Evolutionary conservation across 2,888 invertebrate genomes (phyloP), one percentile per base, ranked within the genome.

Genomic region (Andrena hattorfiana): DNA sequence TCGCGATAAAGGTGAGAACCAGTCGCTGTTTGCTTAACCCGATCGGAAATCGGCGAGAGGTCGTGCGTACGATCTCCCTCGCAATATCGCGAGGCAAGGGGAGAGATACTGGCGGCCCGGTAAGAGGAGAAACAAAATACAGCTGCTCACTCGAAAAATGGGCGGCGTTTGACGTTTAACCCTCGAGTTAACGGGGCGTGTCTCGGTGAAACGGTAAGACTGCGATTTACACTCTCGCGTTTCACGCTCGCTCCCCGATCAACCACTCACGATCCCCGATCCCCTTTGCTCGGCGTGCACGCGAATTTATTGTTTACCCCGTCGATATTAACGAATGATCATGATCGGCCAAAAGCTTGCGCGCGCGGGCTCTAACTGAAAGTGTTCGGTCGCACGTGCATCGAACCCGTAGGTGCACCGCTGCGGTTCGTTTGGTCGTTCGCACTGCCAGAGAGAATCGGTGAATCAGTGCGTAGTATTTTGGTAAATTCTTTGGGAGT

Each of bases 161-260:
- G 90, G 89, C 90, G 90, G 83, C 67, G 79, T 84, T 77, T 81
- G 78, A 85, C 79, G 87, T 88, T 89, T 89, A 90, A 90, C 86
- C 90, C 89, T 83, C 86, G 90, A 89, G 89, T 91, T 91, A 91
- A 91, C 90, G 87, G 91, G 91, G 91, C 91, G 91, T 90, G 86
- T 80, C 90, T 87, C 79, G 84, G 68, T 87, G 90, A 88, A 87
- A 88, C 86, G 84, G 85, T 87, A 87, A 89, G 89, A 89, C 89
- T 84, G 83, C 89, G 89, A 91, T 91, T 91, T 91, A 91, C 89
- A 89, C 90, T 91, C 89, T 86, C 84, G 48, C 86, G 85, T 89
- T 89, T 84, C 83, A 69, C 70, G 80, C 77, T 75, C 78, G 63
- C 74, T 69, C 49, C 16, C 60, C 70, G 54, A 54, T 74, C 74